phyloP scores from a whole-genome alignment of 2,113 vertebrate genomes.

The Sinocyclocheilus grahami region DNA sequence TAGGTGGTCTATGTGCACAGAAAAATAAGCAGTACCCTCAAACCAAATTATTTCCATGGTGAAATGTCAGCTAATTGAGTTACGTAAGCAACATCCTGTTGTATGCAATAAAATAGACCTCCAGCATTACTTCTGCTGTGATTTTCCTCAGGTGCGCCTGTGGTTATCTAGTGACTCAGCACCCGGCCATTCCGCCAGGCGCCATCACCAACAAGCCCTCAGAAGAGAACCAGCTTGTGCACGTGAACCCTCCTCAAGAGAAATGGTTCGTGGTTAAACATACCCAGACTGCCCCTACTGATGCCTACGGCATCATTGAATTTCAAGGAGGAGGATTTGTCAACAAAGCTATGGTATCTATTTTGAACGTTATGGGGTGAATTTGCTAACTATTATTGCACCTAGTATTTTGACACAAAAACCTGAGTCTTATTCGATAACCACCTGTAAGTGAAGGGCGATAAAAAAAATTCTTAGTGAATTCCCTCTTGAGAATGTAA shows the following conservation, averaged over 20 bases:
- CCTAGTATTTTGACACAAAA: background rate
- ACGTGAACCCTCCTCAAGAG: slow-evolving; percentile 81
- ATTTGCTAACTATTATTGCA: background rate
- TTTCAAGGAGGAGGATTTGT: slow-evolving; percentile 93
- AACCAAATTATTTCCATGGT: background rate
- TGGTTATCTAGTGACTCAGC: slow-evolving; percentile 86
- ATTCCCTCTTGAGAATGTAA: background rate
- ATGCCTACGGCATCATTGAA: slow-evolving; percentile 90
- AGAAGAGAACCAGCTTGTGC: slow-evolving; percentile 80
- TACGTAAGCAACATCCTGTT: background rate
- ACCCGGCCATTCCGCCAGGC: slow-evolving; percentile 80
- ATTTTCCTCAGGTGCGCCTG: slow-evolving; percentile 84
- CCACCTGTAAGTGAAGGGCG: background rate
- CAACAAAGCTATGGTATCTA: slow-evolving; percentile 92
- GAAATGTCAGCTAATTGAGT: background rate
- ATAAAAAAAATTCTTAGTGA: background rate
- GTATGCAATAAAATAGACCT: background rate
- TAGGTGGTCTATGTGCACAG: slow-evolving; percentile 26
- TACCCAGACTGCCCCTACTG: slow-evolving; percentile 87
- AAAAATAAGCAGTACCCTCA: background rate
- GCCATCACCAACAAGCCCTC: slow-evolving; percentile 68
- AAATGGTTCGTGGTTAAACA: slow-evolving; percentile 89
- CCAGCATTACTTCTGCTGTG: background rate
- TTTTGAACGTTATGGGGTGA: background rate
- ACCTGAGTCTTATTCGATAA: background rate